phyloP scores from a whole-genome alignment of 2,797 vertebrate genomes.

The Bradypus variegatus region DNA sequence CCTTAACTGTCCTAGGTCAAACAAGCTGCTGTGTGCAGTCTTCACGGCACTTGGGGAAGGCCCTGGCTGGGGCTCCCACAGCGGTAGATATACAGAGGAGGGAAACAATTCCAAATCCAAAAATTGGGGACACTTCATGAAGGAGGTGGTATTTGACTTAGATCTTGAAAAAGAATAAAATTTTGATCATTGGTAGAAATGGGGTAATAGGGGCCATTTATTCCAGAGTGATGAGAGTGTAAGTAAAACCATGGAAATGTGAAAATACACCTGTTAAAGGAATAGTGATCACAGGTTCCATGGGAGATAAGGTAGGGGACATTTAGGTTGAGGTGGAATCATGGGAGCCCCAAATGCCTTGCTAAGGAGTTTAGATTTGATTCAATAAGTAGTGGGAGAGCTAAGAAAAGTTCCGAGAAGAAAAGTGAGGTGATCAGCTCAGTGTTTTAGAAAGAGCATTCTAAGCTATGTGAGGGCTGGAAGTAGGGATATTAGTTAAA shows the following conservation, averaged over 20 bases:
- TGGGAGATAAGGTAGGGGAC: neutral
- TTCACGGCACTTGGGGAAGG: too few relatives aligned
- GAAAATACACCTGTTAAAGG: neutral
- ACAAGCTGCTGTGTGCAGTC: too few relatives aligned
- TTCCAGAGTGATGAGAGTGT: neutral
- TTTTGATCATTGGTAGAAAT: conserved; percentile 10
- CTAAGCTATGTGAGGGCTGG: neutral
- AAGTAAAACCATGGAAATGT: neutral
- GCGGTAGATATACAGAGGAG: neutral
- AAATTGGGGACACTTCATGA: neutral
- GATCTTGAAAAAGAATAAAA: neutral
- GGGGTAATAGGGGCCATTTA: neutral
- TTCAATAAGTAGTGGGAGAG: neutral
- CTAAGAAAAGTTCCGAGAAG: neutral
- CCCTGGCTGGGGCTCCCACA: too few relatives aligned
- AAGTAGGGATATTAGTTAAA: conserved; percentile 16
- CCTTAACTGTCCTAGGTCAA: too few relatives aligned
- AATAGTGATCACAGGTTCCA: neutral
- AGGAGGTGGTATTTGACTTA: neutral
- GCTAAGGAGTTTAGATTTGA: neutral
- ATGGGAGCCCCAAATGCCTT: neutral
- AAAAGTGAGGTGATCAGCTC: neutral
- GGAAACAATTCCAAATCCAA: conserved; percentile 2
- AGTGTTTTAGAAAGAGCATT: neutral
- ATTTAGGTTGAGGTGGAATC: neutral